These are phyloP conservation scores for Cydia splendana DNA, from an alignment of 1,140 invertebrate genomes.

Conservation along the genomic window DNA sequence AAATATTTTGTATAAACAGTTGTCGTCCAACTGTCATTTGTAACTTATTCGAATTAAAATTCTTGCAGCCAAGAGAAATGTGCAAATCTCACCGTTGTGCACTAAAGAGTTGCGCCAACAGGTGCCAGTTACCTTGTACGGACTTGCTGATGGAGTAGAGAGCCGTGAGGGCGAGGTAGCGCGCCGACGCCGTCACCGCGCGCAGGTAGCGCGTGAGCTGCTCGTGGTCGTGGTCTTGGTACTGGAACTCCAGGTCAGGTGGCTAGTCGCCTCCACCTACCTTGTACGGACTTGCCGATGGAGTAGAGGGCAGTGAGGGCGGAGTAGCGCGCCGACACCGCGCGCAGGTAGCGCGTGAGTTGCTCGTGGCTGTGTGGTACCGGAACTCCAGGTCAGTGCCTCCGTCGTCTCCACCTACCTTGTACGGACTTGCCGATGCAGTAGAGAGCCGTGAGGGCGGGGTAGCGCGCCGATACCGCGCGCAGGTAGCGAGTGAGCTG, in stretches of 20 bases:
- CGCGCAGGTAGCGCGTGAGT: conserved; percentile 90
- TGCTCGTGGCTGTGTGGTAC: conserved; percentile 94
- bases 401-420: conserved; percentile 55
- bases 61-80: conserved; percentile 13
- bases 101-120: conserved; percentile 2
- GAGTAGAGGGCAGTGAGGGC: conserved; percentile 93
- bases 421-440: conserved; percentile 90
- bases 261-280: conserved; percentile 47
- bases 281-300: conserved; percentile 81
- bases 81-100: neutral
- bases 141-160: conserved; percentile 96
- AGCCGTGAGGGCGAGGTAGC: conserved; percentile 91
- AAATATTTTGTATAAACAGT: too few relatives aligned
- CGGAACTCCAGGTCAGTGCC: conserved; percentile 84
- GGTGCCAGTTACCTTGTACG: conserved; percentile 86
- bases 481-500: conserved; percentile 91
- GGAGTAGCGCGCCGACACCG: conserved; percentile 89
- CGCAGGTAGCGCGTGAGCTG: conserved; percentile 91
- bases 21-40: neutral
- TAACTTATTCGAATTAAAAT: neutral
- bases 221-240: conserved; percentile 95
- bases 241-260: conserved; percentile 86
- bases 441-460: conserved; percentile 92
- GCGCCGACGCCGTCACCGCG: conserved; percentile 86
- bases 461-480: conserved; percentile 88